Evolutionary conservation across 2,113 vertebrate genomes (phyloP).

Genomic region (Myocastor coypus): DNA sequence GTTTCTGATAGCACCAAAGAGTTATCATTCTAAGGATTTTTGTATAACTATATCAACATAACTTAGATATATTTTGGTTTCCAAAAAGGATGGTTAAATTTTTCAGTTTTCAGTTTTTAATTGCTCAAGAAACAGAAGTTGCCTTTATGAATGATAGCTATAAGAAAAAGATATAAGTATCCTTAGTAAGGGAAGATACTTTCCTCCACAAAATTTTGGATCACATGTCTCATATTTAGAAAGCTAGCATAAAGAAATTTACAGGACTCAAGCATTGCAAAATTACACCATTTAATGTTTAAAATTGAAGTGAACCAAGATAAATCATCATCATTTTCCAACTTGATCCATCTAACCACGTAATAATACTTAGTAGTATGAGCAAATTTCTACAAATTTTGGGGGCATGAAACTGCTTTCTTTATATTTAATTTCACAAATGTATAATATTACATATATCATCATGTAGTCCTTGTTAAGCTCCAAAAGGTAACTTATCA

Average conservation of each 20-base stretch:
- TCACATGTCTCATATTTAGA: neutral
- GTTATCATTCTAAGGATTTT: neutral
- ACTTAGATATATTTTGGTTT: neutral
- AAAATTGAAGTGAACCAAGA: neutral
- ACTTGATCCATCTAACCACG: neutral
- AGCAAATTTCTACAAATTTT: neutral
- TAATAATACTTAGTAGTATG: neutral
- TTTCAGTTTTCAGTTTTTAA: neutral
- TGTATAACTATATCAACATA: neutral
- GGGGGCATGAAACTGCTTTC: neutral
- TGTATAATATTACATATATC: neutral
- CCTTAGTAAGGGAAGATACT: neutral
- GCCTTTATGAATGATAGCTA: neutral
- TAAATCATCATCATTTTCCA: neutral
- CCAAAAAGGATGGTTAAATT: neutral
- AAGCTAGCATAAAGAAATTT: neutral
- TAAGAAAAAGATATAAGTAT: neutral
- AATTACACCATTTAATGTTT: neutral
- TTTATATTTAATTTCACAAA: neutral
- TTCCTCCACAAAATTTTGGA: neutral
- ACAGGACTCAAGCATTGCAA: neutral
- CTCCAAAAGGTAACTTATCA: neutral
- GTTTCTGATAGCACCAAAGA: neutral
- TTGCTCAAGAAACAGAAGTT: neutral
- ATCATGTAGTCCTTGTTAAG: neutral